These are phyloP conservation scores for Phalera bucephala DNA, from an alignment of 2,888 invertebrate species.

Conservation along the genomic window DNA sequence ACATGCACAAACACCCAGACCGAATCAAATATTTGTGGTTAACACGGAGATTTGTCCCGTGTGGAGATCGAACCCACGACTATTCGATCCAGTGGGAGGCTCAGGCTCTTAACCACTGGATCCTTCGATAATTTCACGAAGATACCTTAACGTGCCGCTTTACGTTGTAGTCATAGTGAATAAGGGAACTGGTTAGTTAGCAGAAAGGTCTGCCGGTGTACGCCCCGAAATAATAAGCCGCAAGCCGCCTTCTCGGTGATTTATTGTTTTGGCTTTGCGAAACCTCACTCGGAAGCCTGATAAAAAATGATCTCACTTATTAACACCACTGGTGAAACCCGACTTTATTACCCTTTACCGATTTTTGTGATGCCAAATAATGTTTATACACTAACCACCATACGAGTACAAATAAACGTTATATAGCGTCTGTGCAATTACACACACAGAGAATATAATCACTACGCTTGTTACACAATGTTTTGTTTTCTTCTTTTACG, in stretches of 20 bases:
- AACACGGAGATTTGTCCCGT: too few relatives aligned
- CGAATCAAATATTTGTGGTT: too few relatives aligned
- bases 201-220: conserved; percentile 60
- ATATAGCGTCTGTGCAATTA: conserved; percentile 14
- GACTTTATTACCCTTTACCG: conserved; percentile 64
- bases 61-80: too few relatives aligned
- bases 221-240: conserved; percentile 75
- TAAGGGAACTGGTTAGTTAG: conserved; percentile 70
- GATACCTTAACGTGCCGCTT: too few relatives aligned
- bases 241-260: conserved; percentile 65
- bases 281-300: conserved; percentile 73
- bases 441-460: too few relatives aligned
- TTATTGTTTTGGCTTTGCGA: conserved; percentile 77
- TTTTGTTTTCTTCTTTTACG: too few relatives aligned
- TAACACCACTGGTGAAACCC: conserved; percentile 64
- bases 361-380: conserved; percentile 44
- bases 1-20: too few relatives aligned
- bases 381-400: conserved; percentile 42
- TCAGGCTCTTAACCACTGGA: too few relatives aligned
- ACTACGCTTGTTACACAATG: too few relatives aligned
- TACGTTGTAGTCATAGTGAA: too few relatives aligned
- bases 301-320: conserved; percentile 80
- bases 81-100: too few relatives aligned
- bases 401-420: conserved; percentile 33
- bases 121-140: too few relatives aligned